Percentiles rank a stretch among this genome's conserved stretches.
phyloP scores from a whole-genome alignment of 2,113 vertebrate species.

The Osmerus mordax region DNA sequence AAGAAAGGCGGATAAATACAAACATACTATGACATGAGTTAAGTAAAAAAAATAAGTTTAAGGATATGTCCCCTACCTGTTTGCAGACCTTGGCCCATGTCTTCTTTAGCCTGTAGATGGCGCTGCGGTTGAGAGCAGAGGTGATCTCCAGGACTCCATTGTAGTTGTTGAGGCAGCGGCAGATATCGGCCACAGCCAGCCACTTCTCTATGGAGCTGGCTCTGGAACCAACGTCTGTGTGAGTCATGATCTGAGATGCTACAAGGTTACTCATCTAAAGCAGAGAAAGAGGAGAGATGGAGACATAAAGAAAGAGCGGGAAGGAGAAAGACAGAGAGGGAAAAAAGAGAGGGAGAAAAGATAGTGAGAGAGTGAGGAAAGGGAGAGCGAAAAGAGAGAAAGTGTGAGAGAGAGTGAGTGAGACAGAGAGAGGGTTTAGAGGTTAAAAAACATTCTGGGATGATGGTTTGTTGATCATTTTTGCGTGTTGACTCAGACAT shows the following conservation, averaged over 20 bases:
- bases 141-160: constrained; percentile 86
- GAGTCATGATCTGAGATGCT: constrained; percentile 85
- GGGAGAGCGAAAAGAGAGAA: too few relatives aligned
- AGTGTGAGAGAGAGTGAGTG: too few relatives aligned
- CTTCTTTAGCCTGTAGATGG: constrained; percentile 87
- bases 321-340: neutral
- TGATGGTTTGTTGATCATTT: too few relatives aligned
- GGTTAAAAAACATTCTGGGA: too few relatives aligned
- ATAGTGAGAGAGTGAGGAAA: too few relatives aligned
- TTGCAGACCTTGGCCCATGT: constrained; percentile 88
- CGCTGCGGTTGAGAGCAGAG: constrained; percentile 86
- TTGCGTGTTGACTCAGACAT: too few relatives aligned
- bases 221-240: constrained; percentile 74
- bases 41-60: neutral
- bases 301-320: neutral
- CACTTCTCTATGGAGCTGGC: constrained; percentile 84
- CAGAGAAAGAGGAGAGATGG: neutral
- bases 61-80: constrained; percentile 64
- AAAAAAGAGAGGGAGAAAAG: too few relatives aligned
- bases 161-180: constrained; percentile 85
- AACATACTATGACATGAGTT: neutral
- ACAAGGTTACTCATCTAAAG: constrained; percentile 87
- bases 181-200: constrained; percentile 85
- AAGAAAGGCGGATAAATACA: neutral
- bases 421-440: too few relatives aligned